Evolutionary conservation across 2,113 vertebrate species (phyloP).

Genomic region (Nansenia antarctica): DNA sequence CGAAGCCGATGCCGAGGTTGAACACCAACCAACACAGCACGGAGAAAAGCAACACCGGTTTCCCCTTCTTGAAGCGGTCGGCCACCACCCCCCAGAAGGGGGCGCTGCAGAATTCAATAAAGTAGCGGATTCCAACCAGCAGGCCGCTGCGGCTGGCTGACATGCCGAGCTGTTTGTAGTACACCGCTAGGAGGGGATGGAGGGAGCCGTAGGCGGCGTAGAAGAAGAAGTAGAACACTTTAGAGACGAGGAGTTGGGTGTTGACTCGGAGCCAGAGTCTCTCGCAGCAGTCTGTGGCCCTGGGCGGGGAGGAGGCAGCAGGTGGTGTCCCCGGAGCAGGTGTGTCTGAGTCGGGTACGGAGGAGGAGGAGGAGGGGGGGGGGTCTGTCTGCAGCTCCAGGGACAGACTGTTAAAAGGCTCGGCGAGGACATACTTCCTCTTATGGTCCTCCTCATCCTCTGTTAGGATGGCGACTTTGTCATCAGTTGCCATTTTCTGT

Average conservation of each 20-base stretch:
- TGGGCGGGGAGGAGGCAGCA: slow-evolving; percentile 46
- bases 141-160: slow-evolving; percentile 90
- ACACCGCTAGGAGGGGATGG: slow-evolving; percentile 91
- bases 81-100: slow-evolving; percentile 98
- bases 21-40: slow-evolving; percentile 95
- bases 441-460: slow-evolving; percentile 97
- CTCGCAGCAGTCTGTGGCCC: slow-evolving; percentile 86
- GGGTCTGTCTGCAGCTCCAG: slow-evolving; percentile 62
- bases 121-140: slow-evolving; percentile 94
- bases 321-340: slow-evolving; percentile 37
- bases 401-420: slow-evolving; percentile 82
- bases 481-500: slow-evolving; percentile 89
- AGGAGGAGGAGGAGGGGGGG: neutral
- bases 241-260: slow-evolving; percentile 90
- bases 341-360: neutral
- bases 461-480: slow-evolving; percentile 93
- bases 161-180: slow-evolving; percentile 97
- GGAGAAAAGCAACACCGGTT: slow-evolving; percentile 90
- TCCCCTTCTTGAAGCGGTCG: slow-evolving; percentile 93
- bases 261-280: slow-evolving; percentile 87
- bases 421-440: slow-evolving; percentile 87
- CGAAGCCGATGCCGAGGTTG: slow-evolving; percentile 92
- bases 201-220: slow-evolving; percentile 96
- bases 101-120: slow-evolving; percentile 98
- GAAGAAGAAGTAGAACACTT: slow-evolving; percentile 98